Evolutionary conservation across 2,113 vertebrate genomes (phyloP).

Genomic region (Cyprinus carpio): DNA sequence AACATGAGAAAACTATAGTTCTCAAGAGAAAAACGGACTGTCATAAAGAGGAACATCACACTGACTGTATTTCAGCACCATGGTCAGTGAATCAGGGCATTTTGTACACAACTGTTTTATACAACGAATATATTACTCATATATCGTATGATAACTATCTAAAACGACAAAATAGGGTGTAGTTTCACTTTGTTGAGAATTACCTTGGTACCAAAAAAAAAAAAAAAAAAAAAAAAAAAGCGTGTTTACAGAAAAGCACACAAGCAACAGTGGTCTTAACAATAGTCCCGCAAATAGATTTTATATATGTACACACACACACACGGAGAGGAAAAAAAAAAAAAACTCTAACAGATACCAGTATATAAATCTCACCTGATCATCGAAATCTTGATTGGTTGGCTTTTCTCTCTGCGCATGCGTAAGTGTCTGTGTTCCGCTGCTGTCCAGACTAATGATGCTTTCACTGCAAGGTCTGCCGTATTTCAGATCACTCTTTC

Average conservation of each 20-base stretch:
- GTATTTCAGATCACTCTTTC: conserved; percentile 19
- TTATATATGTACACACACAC: not conserved
- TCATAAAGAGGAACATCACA: not conserved
- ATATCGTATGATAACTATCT: not conserved
- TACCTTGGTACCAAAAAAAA: not conserved
- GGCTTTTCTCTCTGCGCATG: not conserved
- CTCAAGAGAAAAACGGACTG: not conserved
- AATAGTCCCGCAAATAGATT: too few relatives aligned
- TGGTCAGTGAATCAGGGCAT: not conserved
- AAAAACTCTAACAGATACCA: not conserved
- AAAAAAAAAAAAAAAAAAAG: too few relatives aligned
- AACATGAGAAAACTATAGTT: not conserved
- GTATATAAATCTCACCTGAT: not conserved
- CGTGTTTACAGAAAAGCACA: not conserved
- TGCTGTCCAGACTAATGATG: conserved; percentile 17
- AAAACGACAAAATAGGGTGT: too few relatives aligned
- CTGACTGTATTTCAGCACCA: not conserved
- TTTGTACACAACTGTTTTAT: not conserved
- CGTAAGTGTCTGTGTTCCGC: not conserved
- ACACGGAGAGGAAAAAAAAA: not conserved
- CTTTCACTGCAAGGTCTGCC: not conserved
- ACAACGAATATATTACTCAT: not conserved
- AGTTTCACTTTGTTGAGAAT: too few relatives aligned
- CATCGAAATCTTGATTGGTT: not conserved
- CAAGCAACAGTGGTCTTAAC: not conserved